Base-by-base conservation (phyloP, 2,113 vertebrate species). In the Sorex fumeus region DNA sequence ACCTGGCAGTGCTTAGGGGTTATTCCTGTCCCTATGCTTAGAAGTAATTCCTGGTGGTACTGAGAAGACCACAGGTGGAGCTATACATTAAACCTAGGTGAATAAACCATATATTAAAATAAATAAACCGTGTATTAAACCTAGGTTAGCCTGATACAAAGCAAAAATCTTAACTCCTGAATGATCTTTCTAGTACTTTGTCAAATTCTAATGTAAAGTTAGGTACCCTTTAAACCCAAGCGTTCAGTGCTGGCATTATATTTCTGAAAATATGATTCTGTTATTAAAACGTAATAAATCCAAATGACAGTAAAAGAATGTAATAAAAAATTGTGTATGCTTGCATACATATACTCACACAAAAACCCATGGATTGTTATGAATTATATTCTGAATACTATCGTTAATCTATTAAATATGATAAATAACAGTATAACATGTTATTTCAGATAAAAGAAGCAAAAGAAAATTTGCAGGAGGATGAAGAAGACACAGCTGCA, bases 391-490 rank as follows among this genome's bases (percentile, higher is more conserved):
- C 12, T 91, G 36, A 77, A 21, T 21, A 57, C 50, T 67, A 12
- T 47, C 28, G 53, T 72, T 12, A 19, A 43, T 84, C 8, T 62
- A 60, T 36, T 87, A 79, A 69, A 93, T 89, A 83, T 57, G 36
- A 80, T 34, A 94, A 91, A 97, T 91, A 91, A 95, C 40, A 95
- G 88, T 96, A 71, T 93, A 94, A 96, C 92, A 97, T 95, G 23
- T 93, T 94, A 80, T 93, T 94, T 85, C 96, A 99, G 99, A 97
- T 97, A 69, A 98, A 98, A 91, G 93, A 98, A 79, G 96, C 97
- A 95, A 84, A 97, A 97, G 97, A 98, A 98, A 98, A 97, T 96
- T 93, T 97, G 91, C 97, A 95, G 96, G 98, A 98, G 90, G 98
- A 98, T 77, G 98, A 98, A 88, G 98, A 98, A 66, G 97, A 97